Base-by-base conservation (phyloP, 2,797 vertebrate genomes). In the Tinamus major region DNA sequence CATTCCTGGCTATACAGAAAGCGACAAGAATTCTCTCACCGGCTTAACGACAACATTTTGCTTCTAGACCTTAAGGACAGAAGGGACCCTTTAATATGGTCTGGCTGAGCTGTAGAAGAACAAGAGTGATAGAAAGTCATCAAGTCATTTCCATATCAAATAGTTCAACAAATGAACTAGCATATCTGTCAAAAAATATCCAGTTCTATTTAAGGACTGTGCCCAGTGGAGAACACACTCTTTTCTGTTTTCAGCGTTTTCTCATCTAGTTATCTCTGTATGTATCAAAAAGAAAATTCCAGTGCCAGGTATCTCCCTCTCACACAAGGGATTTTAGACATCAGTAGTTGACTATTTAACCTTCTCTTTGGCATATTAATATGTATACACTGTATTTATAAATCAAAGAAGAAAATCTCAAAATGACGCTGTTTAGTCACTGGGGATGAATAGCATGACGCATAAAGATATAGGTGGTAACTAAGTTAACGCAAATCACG, bases 321-420 rank as follows among this genome's bases (percentile, higher is more conserved):
- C 46, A 78, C 58, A 75, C 18, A 65, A 59, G 44, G 94, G 39
- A 78, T 71, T 87, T 83, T 71, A 78, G 49, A 51, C n/a, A 72
- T n/a, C 18, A 51, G 70, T 63, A 92, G 24, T 39, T 82, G 31
- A 87, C 76, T 79, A 89, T 78, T 82, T 41, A 90, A 92, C 85
- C 58, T 86, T 83, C 62, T 89, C 35, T 89, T 77, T 81, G 55
- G n/a, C 35, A 23, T 69, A 87, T 95, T 94, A 94, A 90, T 93
- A 95, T 87, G 94, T 94, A 94, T 94, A 77, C 5, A 35, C 6
- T 20, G 5, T 75, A 90, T 80, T 90, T 89, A 85, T 89, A 96
- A 92, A 85, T 89, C 88, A 85, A 85, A 96, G 71, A 74, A 79
- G 46, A 85, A 95, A 93, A 93, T 87, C 85, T 94, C 56, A 83